Conservation (phyloP, 2,888 invertebrate genomes). For the Polyommatus icarus region DNA sequence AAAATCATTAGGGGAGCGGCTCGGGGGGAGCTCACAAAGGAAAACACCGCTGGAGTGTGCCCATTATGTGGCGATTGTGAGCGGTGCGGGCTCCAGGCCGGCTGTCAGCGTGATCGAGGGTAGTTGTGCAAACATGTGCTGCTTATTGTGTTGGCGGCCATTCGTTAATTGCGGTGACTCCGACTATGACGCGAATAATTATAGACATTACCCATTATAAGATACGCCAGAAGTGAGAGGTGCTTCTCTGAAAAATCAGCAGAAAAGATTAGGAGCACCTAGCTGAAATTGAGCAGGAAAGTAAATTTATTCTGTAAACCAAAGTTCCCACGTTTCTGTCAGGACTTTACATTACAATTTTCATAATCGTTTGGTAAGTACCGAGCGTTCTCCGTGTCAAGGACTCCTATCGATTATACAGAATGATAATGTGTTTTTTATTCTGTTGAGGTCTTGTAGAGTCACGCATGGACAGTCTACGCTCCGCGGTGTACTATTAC, state of each 20-base stretch:
- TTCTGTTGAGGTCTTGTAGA: constrained; percentile 11
- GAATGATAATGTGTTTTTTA: constrained; percentile 21
- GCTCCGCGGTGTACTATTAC: not conserved
- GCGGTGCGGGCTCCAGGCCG: constrained; percentile 54
- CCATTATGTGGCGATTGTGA: constrained; percentile 55
- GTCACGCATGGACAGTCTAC: constrained; percentile 19
- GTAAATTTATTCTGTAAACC: not conserved
- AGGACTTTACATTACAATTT: not conserved
- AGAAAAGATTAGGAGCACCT: too few relatives aligned
- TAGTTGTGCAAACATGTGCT: constrained; percentile 55
- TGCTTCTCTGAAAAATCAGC: not conserved
- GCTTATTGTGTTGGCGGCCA: not conserved
- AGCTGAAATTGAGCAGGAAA: not conserved
- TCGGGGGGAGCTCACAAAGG: constrained; percentile 69
- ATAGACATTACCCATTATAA: not conserved
- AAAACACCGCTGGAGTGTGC: constrained; percentile 61
- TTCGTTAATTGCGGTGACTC: constrained; percentile 21
- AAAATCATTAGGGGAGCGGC: constrained; percentile 72
- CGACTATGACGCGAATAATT: constrained; percentile 5
- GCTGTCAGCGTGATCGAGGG: constrained; percentile 68
- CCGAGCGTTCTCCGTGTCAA: constrained; percentile 1
- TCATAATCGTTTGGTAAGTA: not conserved
- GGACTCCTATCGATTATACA: constrained; percentile 11
- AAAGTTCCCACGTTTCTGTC: not conserved
- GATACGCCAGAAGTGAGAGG: not conserved